Conservation (phyloP, 2,113 vertebrate species). For the Prochilodus magdalenae region DNA sequence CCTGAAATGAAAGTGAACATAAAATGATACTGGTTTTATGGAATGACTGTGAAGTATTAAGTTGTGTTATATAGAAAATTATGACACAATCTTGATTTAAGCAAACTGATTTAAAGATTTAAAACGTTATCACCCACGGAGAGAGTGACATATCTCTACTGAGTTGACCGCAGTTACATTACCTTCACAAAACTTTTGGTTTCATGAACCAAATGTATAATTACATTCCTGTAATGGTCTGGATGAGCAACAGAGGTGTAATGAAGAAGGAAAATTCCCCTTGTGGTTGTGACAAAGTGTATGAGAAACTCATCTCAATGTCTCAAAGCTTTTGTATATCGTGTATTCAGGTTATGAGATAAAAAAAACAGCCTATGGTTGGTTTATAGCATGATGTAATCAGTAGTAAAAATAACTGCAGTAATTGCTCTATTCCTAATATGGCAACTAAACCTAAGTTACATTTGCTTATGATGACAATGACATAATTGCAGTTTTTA, state of each 20-base stretch:
- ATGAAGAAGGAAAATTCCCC: constrained; percentile 34
- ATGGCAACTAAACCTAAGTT: background rate
- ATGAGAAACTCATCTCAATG: constrained; percentile 6
- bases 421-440: background rate
- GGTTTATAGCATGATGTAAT: too few relatives aligned
- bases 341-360: background rate
- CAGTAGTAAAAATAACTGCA: background rate
- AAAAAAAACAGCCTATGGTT: background rate
- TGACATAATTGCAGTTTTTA: background rate
- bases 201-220: constrained; percentile 17
- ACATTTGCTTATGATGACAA: background rate
- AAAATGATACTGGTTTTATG: background rate
- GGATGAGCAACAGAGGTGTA: constrained; percentile 13
- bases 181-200: constrained; percentile 13
- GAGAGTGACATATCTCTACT: background rate
- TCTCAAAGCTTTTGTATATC: background rate
- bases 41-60: background rate
- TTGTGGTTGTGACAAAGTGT: constrained; percentile 31
- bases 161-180: background rate
- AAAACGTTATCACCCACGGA: background rate
- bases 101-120: background rate
- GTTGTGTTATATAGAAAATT: background rate
- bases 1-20: constrained; percentile 33
- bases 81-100: background rate
- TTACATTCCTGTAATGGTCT: constrained; percentile 37